These are phyloP conservation scores for Balanococcus diminutus DNA, from an alignment of 2,888 invertebrate genomes.

Conservation along the genomic window DNA sequence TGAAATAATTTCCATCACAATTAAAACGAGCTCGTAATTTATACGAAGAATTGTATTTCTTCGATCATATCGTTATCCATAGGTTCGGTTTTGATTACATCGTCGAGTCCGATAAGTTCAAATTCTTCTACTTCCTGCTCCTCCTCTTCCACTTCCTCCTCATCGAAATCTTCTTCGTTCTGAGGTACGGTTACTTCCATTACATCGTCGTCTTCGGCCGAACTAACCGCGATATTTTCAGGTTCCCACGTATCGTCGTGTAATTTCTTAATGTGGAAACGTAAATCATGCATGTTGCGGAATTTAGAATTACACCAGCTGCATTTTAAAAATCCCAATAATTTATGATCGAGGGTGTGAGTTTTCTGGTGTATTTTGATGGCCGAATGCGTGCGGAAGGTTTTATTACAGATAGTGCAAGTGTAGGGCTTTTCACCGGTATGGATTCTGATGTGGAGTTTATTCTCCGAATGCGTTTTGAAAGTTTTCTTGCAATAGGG, in stretches of 20 bases:
- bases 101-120: background rate
- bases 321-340: background rate
- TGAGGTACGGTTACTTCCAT: background rate
- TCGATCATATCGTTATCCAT: constrained; percentile 25
- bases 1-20: no score
- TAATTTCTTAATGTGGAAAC: background rate
- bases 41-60: background rate
- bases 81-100: constrained; percentile 28
- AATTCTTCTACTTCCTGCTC: background rate
- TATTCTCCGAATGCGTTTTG: constrained; percentile 54
- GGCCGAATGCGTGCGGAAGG: constrained; percentile 54
- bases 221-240: background rate
- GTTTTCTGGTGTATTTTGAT: constrained; percentile 51
- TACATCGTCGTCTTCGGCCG: background rate
- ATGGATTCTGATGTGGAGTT: constrained; percentile 49
- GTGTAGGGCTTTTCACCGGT: constrained; percentile 53
- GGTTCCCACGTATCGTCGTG: constrained; percentile 5
- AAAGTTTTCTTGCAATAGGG: constrained; percentile 49
- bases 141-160: constrained; percentile 12
- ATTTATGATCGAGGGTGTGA: background rate
- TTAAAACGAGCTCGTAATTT: background rate
- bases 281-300: background rate
- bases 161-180: background rate
- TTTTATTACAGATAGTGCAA: constrained; percentile 34
- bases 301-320: constrained; percentile 9